These are phyloP conservation scores for Pseudorectes ferrugineus DNA, from an alignment of 2,113 vertebrate species.

Conservation along the genomic window DNA sequence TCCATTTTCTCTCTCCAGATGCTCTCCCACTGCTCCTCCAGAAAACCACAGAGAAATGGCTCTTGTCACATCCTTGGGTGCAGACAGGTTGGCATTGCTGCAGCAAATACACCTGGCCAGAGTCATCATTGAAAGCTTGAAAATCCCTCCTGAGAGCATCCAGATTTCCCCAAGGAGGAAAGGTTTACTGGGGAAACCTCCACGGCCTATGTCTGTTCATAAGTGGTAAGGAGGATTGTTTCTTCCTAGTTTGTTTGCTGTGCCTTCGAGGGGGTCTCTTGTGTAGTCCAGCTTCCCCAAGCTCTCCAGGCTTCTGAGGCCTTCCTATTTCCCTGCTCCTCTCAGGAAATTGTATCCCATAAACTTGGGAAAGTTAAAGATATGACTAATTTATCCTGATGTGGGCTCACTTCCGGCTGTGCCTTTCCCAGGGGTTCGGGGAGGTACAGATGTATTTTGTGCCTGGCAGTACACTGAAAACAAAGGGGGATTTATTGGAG, in stretches of 20 bases:
- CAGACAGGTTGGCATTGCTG: conserved; percentile 76
- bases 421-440: neutral
- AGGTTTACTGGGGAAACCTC: conserved; percentile 71
- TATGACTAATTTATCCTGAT: neutral
- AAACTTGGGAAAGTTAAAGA: neutral
- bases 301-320: neutral
- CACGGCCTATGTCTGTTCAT: conserved; percentile 59
- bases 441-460: neutral
- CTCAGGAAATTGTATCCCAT: accelerated
- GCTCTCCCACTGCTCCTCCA: neutral
- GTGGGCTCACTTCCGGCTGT: neutral
- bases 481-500: neutral
- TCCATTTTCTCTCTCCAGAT: conserved; percentile 2
- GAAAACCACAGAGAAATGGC: neutral
- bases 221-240: conserved; percentile 75
- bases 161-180: conserved; percentile 61
- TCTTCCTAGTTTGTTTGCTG: neutral
- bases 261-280: neutral
- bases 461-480: neutral
- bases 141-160: conserved; percentile 54
- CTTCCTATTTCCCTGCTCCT: neutral
- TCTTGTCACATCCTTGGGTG: conserved; percentile 39
- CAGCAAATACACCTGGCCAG: conserved; percentile 71
- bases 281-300: neutral
- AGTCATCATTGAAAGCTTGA: conserved; percentile 80